Conservation (phyloP, 2,113 vertebrate species). For the Ahaetulla prasina region DNA sequence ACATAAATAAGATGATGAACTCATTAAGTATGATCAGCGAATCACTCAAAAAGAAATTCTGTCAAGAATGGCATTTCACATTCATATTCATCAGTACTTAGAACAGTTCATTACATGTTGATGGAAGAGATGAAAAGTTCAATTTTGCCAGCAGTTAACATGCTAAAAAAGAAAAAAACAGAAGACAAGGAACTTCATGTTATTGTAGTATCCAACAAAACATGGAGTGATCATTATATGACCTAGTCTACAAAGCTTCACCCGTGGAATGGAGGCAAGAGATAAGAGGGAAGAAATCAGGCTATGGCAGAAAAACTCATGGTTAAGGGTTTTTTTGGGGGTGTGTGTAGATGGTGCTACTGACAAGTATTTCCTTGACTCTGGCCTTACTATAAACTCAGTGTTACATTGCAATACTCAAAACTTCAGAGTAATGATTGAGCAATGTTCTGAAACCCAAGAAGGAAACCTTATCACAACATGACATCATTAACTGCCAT, state of each 20-base stretch:
- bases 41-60: not conserved
- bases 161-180: not conserved
- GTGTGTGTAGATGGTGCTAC: not conserved
- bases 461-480: not conserved
- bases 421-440: not conserved
- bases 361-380: not conserved
- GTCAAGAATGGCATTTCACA: not conserved
- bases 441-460: not conserved
- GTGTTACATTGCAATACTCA: not conserved
- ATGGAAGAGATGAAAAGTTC: not conserved
- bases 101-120: not conserved
- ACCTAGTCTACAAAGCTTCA: not conserved
- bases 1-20: not conserved
- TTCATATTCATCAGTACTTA: not conserved
- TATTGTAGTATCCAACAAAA: not conserved
- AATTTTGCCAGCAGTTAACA: not conserved
- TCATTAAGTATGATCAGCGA: not conserved
- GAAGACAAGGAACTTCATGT: not conserved
- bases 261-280: not conserved
- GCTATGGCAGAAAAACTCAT: not conserved
- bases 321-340: not conserved
- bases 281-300: not conserved
- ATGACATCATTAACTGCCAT: not conserved
- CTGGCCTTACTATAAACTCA: not conserved
- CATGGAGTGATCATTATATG: not conserved